Evolutionary conservation across 30 jellyfish, hydroid and myxozoan species (phyloP).

Genomic region (Cassiopea andromeda): DNA sequence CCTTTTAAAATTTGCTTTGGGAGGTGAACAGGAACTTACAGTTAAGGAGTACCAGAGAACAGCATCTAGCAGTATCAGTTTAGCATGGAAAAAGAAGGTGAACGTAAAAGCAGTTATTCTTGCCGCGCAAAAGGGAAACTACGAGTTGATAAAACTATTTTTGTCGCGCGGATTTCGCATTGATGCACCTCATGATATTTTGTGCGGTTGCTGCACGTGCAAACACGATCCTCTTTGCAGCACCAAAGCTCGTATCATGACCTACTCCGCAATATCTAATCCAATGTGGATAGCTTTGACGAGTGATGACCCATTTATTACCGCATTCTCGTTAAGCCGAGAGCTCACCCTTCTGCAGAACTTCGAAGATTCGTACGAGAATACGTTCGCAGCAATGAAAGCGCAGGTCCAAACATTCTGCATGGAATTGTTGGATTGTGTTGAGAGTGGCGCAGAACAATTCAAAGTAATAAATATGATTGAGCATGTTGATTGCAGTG

Average conservation of each 20-base stretch:
- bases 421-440: conserved; percentile 70
- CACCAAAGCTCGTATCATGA: conserved; percentile 56
- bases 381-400: conserved; percentile 41
- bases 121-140: conserved; percentile 75
- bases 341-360: conserved; percentile 41
- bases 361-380: conserved; percentile 80
- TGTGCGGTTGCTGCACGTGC: conserved; percentile 77
- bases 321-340: conserved; percentile 58
- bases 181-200: conserved; percentile 62
- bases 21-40: neutral
- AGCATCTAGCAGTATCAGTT: conserved; percentile 23
- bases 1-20: neutral
- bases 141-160: conserved; percentile 55
- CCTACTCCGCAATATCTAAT: conserved; percentile 68
- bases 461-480: conserved; percentile 46
- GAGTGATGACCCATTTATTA: conserved; percentile 70
- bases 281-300: conserved; percentile 85
- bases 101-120: conserved; percentile 57
- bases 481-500: conserved; percentile 16
- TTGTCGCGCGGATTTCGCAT: conserved; percentile 73
- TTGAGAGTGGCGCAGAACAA: conserved; percentile 40
- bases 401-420: conserved; percentile 45
- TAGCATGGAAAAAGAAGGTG: conserved; percentile 32
- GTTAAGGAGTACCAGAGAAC: neutral
- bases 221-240: conserved; percentile 64